Base-by-base conservation (phyloP, 2,888 invertebrate genomes). In the Colletes collaris region DNA sequence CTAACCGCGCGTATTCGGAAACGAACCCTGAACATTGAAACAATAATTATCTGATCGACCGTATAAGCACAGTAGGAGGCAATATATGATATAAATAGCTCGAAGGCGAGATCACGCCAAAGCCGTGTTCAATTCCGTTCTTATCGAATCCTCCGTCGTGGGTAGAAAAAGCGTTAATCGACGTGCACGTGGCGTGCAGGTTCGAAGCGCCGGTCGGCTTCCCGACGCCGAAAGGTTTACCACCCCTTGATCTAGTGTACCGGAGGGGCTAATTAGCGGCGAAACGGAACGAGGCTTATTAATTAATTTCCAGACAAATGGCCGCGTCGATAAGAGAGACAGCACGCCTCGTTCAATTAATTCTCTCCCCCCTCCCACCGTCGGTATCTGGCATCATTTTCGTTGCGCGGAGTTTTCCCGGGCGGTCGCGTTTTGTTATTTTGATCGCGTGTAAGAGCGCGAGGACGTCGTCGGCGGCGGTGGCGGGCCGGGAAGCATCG, bases 241-340 rank as follows among this genome's bases (percentile, higher is more conserved):
- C 27, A 27, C 2, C 27, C 27, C 27, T 0, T 27, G 27, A 27
- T 27, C 27, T 27, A 46, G 35, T 72, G 44, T 52, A 35, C 16
- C 53, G 55, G 19, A 49, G 59, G 53, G 59, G 50, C 66, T 74
- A 85, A 85, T 85, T 83, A 76, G 71, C 72, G 62, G 37, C 7
- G 62, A 67, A 52, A 69, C 70, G 56, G 63, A 62, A 52, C 53
- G 69, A 65, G 71, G 56, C 35, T 74, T 65, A 72, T 69, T 59
- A 65, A 84, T 82, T 81, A 79, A 76, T 82, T 76, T 76, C 63
- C 64, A 69, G 79, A 78, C 71, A 79, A 84, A 79, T 78, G 65
- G 64, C 37, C 58, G 49, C 27, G 35, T 27, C 65, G 78, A 81
- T 81, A 84, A 81, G 60, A 46, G 70, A 66, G 53, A 19, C 71